Base-by-base conservation (phyloP, 2,113 vertebrate genomes). In the Gasterosteus nipponicus region DNA sequence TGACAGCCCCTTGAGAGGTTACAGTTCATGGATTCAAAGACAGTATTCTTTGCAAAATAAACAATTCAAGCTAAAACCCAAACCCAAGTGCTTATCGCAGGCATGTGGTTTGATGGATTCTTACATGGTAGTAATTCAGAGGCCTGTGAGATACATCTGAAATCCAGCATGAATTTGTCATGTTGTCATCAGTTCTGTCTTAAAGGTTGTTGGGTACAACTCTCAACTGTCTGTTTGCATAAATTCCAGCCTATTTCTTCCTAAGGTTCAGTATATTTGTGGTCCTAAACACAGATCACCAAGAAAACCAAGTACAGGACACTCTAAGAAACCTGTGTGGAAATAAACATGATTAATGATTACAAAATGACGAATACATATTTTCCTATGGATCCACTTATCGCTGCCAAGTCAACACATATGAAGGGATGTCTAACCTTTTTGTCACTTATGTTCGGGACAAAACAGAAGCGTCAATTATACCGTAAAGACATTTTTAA, bases 241-340 rank as follows among this genome's bases (percentile, higher is more conserved):
- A 61, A 72, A 26, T 74, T 74, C 46, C 41, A 71, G 19, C 26
- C 44, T 42, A 10, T 51, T 63, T 68, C 29, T 59, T 29, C 51
- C 29, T 11, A 47, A 51, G 5, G 33, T 33, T 33, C 33, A 46
- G 51, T 38, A 12, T 5, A 61, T 63, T 59, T 72, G 42, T 70
- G 35, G 8, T 31, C 8, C 3, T 18, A 67, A 71, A 82, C 33
- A 51, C 54, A 67, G 15, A 39, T 7, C 22, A 4, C 12, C 4
- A 10, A 47, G 16, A 10, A 69, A 18, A 53, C 2, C 10, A 47
- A 58, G 22, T 35, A 51, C 66, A n/a, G 35, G 73, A 3, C 31
- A 35, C 2, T 10, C 33, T 66, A 64, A 66, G 18, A 76, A 26
- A 58, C 35, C 35, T 64, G 7, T 39, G 39, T 49, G 46, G 22